Base-by-base conservation (phyloP, 1,140 invertebrate genomes). In the Manduca sexta region DNA sequence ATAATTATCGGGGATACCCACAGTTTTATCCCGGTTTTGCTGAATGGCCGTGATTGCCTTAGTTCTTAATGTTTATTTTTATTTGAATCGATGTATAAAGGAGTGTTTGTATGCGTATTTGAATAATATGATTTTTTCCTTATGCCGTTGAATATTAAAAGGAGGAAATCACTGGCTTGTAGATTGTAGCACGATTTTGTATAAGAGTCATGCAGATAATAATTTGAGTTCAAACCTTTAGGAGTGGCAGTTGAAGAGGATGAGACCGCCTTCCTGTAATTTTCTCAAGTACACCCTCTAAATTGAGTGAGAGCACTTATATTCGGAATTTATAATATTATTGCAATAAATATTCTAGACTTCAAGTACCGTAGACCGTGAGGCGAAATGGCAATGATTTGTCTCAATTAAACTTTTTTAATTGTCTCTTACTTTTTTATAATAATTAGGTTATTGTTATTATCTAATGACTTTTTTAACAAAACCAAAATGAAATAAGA, bases 301-400 rank as follows among this genome's bases (percentile, higher is more conserved):
- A 69, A 74, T 71, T 71, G 70, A 75, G 64, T 64, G 65, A 80
- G 75, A 70, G 74, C 56, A 66, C 79, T 83, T 77, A 72, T 79
- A 76, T 72, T 74, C 61, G 47, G 70, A 78, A 83, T 83, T 83
- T 83, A 83, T 77, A 79, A 80, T 83, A 80, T 83, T 79, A 74
- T 64, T 68, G 69, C 70, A 70, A 72, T 74, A 78, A 77, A 79
- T 73, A 74, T 66, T 64, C 57, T 62, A 53, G 46, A 53, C 53
- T 59, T 56, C 41, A 56, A 67, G 64, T 65, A 57, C 56, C 56
- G 48, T 50, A 31, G 47, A 34, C 43, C 44, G 56, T 43, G 26
- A 31, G 16, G 18, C 64, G 51, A 47, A 72, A 64, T 70, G 64
- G 62, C 53, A 64, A 69, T 73, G 59, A 63, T 70, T 68, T 65